Evolutionary conservation across 2,888 invertebrate genomes (phyloP).

Genomic region (Pammene fasciana): DNA sequence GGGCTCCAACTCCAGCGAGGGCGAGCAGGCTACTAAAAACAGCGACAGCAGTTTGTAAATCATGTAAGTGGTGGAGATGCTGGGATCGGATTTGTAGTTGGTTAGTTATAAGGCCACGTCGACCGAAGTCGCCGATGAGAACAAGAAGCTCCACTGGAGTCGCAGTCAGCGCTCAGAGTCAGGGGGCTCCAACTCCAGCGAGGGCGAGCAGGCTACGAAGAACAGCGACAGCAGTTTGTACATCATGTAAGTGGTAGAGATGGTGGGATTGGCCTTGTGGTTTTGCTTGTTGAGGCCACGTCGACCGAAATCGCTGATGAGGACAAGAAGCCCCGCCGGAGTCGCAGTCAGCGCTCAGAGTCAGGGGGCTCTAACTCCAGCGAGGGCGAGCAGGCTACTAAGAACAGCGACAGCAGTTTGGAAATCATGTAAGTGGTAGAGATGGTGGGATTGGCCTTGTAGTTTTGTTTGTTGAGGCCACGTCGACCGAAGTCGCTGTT

Average conservation of each 20-base stretch:
- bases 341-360: slow-evolving; percentile 83
- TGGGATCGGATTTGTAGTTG: too few species aligned
- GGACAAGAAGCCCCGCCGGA: slow-evolving; percentile 70
- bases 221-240: slow-evolving; percentile 90
- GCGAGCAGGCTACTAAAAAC: slow-evolving; percentile 88
- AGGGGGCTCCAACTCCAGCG: slow-evolving; percentile 87
- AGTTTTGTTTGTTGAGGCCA: slow-evolving; percentile 56
- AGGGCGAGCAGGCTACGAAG: slow-evolving; percentile 89
- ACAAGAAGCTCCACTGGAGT: slow-evolving; percentile 70
- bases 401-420: slow-evolving; percentile 89
- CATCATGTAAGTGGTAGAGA: slow-evolving; percentile 61
- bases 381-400: slow-evolving; percentile 88
- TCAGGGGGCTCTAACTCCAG: slow-evolving; percentile 87
- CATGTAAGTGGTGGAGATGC: slow-evolving; percentile 24
- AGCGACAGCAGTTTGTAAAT: slow-evolving; percentile 90
- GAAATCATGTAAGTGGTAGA: slow-evolving; percentile 74
- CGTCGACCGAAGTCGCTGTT: slow-evolving; percentile 57
- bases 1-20: slow-evolving; percentile 87
- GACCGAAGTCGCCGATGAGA: slow-evolving; percentile 58
- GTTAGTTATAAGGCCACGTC: slow-evolving; percentile 63
- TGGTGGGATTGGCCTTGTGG: too few species aligned
- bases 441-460: too few species aligned
- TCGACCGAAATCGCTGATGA: slow-evolving; percentile 59
- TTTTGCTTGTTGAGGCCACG: slow-evolving; percentile 58
- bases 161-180: slow-evolving; percentile 85